Conservation (phyloP, 2,888 invertebrate species). For the Nemoura dubitans region DNA sequence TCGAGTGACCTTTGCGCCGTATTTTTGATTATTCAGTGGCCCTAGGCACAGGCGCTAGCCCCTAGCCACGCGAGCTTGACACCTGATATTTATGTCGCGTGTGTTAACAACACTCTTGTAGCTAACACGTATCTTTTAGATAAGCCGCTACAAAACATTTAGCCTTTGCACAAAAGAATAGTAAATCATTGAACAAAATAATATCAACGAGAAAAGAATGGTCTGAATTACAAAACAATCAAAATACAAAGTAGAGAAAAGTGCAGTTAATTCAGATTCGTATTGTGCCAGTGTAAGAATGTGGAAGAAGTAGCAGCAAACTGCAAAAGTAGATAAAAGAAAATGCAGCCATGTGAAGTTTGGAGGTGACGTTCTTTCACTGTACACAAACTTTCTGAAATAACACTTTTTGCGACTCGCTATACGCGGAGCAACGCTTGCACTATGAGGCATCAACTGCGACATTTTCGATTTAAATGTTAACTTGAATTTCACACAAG, state of each 20-base stretch:
- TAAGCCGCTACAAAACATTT: neutral
- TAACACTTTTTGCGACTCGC: too few relatives aligned
- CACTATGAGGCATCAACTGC: neutral
- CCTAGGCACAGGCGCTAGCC: neutral
- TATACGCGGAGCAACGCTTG: too few relatives aligned
- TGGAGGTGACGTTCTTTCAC: too few relatives aligned
- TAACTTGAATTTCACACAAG: neutral
- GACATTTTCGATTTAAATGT: neutral
- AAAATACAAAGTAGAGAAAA: neutral
- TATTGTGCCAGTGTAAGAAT: neutral
- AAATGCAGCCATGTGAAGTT: neutral
- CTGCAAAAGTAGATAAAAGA: neutral
- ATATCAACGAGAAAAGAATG: neutral
- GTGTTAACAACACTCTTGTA: neutral
- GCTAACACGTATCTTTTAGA: conserved; percentile 16
- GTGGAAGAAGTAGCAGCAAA: neutral
- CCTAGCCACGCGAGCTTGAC: neutral
- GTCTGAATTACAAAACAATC: conserved; percentile 25
- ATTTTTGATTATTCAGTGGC: neutral
- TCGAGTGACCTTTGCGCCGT: neutral
- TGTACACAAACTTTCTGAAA: too few relatives aligned
- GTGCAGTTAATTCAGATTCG: neutral
- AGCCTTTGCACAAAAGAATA: conserved; percentile 13
- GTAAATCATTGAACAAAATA: neutral
- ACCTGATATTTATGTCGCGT: neutral